These are phyloP conservation scores for Drosophila aff. DNA, from an alignment of 1,140 invertebrate species.

Conservation along the genomic window DNA sequence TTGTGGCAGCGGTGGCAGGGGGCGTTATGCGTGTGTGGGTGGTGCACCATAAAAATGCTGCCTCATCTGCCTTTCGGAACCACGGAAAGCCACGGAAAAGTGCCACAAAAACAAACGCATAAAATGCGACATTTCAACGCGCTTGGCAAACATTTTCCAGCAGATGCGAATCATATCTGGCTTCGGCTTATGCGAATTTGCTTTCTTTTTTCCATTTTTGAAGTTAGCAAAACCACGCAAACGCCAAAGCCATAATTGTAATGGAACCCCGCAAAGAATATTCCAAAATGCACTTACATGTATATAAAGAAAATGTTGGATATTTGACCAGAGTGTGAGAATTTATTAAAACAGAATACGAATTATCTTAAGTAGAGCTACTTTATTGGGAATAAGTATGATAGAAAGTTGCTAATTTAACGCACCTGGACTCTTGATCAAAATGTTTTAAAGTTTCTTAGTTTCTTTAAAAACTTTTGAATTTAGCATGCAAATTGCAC, in stretches of 20 bases:
- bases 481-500: background rate
- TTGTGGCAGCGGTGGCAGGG: background rate
- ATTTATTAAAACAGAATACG: background rate
- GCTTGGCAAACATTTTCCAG: conserved; percentile 30
- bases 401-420: no score
- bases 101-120: conserved; percentile 50
- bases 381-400: background rate
- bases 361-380: no score
- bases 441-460: background rate
- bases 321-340: background rate
- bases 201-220: background rate
- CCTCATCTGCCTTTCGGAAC: conserved; percentile 36
- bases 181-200: conserved; percentile 20
- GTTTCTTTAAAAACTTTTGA: background rate
- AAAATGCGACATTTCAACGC: conserved; percentile 46
- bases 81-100: conserved; percentile 25
- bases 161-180: conserved; percentile 36
- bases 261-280: conserved; percentile 26
- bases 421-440: no score
- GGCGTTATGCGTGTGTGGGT: conserved; percentile 8
- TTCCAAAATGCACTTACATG: conserved; percentile 1
- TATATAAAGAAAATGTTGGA: background rate
- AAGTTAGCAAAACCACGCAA: conserved; percentile 4
- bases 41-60: conserved; percentile 45
- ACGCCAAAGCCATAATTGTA: conserved; percentile 19